Conservation (phyloP, 2,113 vertebrate species). For the Thalassoma bifasciatum region DNA sequence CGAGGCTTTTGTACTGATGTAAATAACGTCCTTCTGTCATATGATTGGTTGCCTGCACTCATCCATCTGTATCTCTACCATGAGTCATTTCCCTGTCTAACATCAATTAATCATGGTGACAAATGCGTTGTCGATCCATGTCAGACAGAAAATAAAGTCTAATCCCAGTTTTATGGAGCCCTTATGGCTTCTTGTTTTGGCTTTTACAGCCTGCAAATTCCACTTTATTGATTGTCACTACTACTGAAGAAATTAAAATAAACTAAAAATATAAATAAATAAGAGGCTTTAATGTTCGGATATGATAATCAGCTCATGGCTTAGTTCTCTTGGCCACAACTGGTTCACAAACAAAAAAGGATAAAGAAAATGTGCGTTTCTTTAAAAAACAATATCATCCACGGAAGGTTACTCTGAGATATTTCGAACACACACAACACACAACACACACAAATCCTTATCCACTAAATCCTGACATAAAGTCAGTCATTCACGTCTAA, state of each 20-base stretch:
- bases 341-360: background rate
- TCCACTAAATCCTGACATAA: conserved; percentile 32
- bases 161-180: background rate
- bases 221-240: background rate
- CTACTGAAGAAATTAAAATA: background rate
- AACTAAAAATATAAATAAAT: too few relatives aligned
- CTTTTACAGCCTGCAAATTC: background rate
- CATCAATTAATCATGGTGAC: background rate
- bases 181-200: background rate
- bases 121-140: background rate
- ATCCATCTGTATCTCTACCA: conserved; percentile 1
- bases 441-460: background rate
- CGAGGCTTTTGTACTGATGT: background rate
- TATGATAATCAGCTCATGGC: background rate
- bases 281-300: background rate
- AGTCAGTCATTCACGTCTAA: conserved; percentile 41
- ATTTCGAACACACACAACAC: conserved; percentile 9
- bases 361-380: background rate
- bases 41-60: background rate
- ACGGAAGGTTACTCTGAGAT: conserved; percentile 19
- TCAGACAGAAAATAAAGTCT: background rate
- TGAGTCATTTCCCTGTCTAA: background rate
- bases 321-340: background rate
- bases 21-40: background rate
- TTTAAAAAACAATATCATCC: background rate